Evolutionary conservation across 2,113 vertebrate species (phyloP), one percentile per base, ranked within the genome.

Genomic region (Scomber scombrus): DNA sequence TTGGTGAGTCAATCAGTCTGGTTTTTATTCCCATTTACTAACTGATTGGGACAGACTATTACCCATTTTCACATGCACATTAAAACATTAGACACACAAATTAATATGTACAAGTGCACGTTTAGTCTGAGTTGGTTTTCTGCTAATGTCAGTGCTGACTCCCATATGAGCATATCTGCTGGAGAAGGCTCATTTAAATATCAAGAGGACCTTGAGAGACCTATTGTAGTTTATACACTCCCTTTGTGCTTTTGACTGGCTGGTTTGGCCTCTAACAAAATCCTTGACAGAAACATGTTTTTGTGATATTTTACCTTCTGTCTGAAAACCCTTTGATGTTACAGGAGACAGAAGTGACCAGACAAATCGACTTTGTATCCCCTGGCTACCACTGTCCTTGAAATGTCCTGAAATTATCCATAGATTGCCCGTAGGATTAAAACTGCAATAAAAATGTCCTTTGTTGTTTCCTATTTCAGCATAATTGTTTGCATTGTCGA

Each of bases 381-480:
- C 19, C 56, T 70, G 80, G 66, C 82, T 61, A 34, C 16, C 31
- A 51, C n/a, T 84, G 86, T 52, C 92, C 85, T 92, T 91, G 82
- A 90, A 80, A 86, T 82, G 67, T 74, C 81, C 84, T 64, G 23
- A 63, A 66, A 61, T 66, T 83, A 81, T 73, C 70, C n/a, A 74
- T 52, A 69, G 57, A 63, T 23, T 82, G 66, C 81, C 82, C 71
- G 49, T 15, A 11, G 72, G 86, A 83, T 77, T 54, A 14, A 85
- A 87, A 61, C 81, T 19, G 77, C 76, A 88, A 84, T 86, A 81
- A 80, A 90, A 87, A 83, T 61, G 26, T 5, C 77, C 40, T 60
- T 81, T 43, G 69, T 86, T 90, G 89, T 86, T 89, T 88, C 82
- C 45, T 63, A 1, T 78, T 87, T 51, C 40, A 45, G 45, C 75